Evolutionary conservation across 1,140 invertebrate species (phyloP), one percentile per base, ranked within the genome.

Genomic region (Linepithema humile): DNA sequence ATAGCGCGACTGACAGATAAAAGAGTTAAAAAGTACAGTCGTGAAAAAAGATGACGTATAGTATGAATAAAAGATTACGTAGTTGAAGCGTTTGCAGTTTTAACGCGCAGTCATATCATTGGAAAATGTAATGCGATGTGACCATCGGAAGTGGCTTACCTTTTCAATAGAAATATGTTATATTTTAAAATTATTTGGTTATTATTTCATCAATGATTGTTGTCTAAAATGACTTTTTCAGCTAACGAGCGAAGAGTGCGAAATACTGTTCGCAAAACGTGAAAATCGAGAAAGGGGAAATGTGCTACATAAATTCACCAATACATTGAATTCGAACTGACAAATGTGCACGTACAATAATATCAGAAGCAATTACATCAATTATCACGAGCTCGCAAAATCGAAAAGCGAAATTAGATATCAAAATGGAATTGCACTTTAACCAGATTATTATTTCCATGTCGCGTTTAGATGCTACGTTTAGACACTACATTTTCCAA

Each of bases 1-100:
- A 12, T 23, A 65, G 53, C 64, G n/a, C 40, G 40, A 67, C 38
- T 20, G 60, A 12, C 60, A n/a, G 20, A 12, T 38, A n/a, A 53
- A 78, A 78, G 45, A 40, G 20, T 40, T 29, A 40, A 78, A 78
- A 78, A 40, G 53, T 40, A 53, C 35, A 78, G 23, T 35, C 9
- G 26, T 78, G 17, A n/a, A 29, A 53, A 77, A 65, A 67, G 55
- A 1, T 67, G 29, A 20, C 32, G 35, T 38, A n/a, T n/a, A 78
- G 23, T 53, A 69, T 69, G 62, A 78, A 78, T 78, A 69, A 78
- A 69, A 78, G 35, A 78, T 78, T 29, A 20, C 59, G 20, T 20
- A 17, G 32, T 17, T 69, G 23, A 40, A 69, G 62, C 43, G 43
- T 15, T n/a, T 12, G 43, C 17, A 60, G 17, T 78, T 67, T 69